Percentiles rank a stretch among this genome's conserved stretches.
phyloP scores from a whole-genome alignment of 2,888 invertebrate genomes.

The Cheilosia urbana region DNA sequence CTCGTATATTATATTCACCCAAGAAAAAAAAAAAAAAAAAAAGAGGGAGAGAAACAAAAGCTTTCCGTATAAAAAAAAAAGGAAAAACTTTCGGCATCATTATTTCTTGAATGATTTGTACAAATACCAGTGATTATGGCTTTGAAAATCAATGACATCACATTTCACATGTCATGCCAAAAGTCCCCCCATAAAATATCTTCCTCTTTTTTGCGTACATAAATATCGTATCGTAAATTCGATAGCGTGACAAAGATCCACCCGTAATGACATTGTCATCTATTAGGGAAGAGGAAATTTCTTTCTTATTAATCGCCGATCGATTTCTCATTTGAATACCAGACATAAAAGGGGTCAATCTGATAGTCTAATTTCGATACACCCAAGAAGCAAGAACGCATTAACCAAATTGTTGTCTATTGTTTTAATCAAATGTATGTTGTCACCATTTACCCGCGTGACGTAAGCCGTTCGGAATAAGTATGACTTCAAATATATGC shows the following conservation, averaged over 20 bases:
- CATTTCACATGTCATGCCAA: conserved; percentile 57
- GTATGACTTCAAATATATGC: conserved; percentile 38
- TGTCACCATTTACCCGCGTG: conserved; percentile 17
- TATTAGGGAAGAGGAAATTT: conserved; percentile 55
- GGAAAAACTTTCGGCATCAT: conserved; percentile 28
- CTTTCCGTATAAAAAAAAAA: not conserved
- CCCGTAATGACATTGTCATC: conserved; percentile 65
- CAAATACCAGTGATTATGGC: conserved; percentile 44
- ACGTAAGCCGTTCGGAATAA: conserved; percentile 43
- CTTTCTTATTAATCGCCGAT: conserved; percentile 46
- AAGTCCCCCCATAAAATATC: not conserved
- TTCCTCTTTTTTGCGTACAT: not conserved
- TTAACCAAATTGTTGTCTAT: conserved; percentile 69
- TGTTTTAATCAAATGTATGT: conserved; percentile 51
- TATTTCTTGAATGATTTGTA: conserved; percentile 50
- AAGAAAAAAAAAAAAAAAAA: not conserved
- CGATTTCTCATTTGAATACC: conserved; percentile 67
- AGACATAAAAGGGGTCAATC: conserved; percentile 63
- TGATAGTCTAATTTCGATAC: conserved; percentile 25
- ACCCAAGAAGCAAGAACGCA: conserved; percentile 51
- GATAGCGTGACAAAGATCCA: conserved; percentile 66
- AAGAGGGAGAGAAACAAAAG: not conserved
- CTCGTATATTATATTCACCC: too few relatives aligned
- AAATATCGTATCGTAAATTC: conserved; percentile 48
- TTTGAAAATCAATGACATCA: conserved; percentile 63